Conservation (phyloP, 1,140 invertebrate genomes). For the Ylistrum balloti region DNA sequence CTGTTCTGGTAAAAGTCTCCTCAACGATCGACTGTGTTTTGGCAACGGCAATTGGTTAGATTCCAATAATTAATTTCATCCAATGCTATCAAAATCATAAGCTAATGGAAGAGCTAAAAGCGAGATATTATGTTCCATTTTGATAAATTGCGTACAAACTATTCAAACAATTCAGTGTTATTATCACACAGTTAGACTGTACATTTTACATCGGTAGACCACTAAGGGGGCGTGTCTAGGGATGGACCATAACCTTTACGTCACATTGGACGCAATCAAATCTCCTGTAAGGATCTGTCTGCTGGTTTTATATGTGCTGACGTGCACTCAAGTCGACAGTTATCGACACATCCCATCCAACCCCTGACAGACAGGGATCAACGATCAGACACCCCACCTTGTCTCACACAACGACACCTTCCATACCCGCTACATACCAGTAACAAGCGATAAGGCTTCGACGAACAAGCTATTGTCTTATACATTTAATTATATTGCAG, state of each 20-base stretch:
- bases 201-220: background rate
- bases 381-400: background rate
- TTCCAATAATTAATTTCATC: constrained; percentile 13
- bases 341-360: background rate
- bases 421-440: constrained; percentile 14
- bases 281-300: background rate
- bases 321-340: constrained; percentile 2
- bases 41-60: background rate
- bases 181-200: background rate
- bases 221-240: constrained; percentile 6
- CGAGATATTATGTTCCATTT: constrained; percentile 21
- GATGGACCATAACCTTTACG: background rate
- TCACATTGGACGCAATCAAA: background rate
- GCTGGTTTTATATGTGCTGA: background rate
- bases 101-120: background rate
- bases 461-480: constrained; percentile 4
- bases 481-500: constrained; percentile 36
- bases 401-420: background rate
- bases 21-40: background rate
- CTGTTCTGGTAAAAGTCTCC: background rate
- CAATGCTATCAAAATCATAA: constrained; percentile 10
- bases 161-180: background rate
- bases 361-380: background rate
- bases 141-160: constrained; percentile 24
- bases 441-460: background rate